Percentiles rank a stretch among this genome's conserved stretches.
phyloP scores from a whole-genome alignment of 2,113 vertebrate species.

The Tangachromis dhanisi region DNA sequence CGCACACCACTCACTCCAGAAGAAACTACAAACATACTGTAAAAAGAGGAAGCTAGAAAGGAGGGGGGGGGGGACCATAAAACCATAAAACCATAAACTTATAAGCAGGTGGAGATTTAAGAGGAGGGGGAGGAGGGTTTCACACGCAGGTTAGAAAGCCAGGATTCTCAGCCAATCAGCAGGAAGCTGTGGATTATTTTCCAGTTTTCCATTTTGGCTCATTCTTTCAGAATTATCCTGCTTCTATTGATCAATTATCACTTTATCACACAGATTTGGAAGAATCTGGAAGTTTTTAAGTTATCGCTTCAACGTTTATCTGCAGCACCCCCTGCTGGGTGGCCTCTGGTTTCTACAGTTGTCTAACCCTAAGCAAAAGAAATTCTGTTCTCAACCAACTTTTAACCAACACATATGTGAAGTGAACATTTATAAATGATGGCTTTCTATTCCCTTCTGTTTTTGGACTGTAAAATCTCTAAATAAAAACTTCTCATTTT shows the following conservation, averaged over 20 bases:
- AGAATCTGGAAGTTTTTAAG: not conserved
- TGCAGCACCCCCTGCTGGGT: not conserved
- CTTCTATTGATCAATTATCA: not conserved
- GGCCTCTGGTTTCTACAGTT: not conserved
- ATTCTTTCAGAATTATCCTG: not conserved
- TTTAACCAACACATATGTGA: not conserved
- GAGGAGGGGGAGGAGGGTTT: slow-evolving; percentile 10
- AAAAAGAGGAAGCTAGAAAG: slow-evolving; percentile 54
- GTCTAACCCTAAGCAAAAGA: not conserved
- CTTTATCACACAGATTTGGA: not conserved
- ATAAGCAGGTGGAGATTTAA: slow-evolving; percentile 1
- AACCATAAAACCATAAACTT: slow-evolving; percentile 5
- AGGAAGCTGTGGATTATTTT: not conserved
- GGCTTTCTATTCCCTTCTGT: not conserved
- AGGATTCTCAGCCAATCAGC: slow-evolving; percentile 40
- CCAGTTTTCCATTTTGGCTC: not conserved
- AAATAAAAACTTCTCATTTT: not conserved
- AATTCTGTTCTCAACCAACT: not conserved
- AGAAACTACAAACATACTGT: slow-evolving; percentile 56
- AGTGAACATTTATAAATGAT: not conserved
- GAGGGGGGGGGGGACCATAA: not conserved
- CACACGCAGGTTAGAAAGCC: slow-evolving; percentile 1
- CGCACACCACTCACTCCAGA: slow-evolving; percentile 55
- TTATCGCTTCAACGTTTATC: not conserved
- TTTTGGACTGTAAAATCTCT: not conserved